Evolutionary conservation across 2,113 vertebrate species (phyloP).

Genomic region (Morone saxatilis): DNA sequence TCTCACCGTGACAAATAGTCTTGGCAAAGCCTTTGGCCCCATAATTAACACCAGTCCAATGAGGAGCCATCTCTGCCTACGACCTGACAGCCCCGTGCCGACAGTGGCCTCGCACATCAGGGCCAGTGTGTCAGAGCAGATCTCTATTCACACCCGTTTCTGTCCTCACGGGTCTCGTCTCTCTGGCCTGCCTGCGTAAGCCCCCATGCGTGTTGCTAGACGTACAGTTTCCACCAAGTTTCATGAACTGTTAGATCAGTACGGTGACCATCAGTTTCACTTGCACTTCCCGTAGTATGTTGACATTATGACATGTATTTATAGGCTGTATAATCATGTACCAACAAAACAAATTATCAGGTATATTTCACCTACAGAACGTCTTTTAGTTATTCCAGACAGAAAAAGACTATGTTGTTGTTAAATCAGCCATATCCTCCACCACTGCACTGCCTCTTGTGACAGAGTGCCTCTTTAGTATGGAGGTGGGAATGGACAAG

Average conservation of each 20-base stretch:
- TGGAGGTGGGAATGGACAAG: slow-evolving; percentile 63
- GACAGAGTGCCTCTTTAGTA: slow-evolving; percentile 65
- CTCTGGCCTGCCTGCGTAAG: not conserved
- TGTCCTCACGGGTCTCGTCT: slow-evolving; percentile 35
- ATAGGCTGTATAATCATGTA: not conserved
- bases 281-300: not conserved
- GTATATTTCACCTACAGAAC: not conserved
- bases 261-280: slow-evolving; percentile 8
- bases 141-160: slow-evolving; percentile 55
- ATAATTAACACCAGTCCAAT: slow-evolving; percentile 62
- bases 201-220: slow-evolving; percentile 18
- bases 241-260: slow-evolving; percentile 48
- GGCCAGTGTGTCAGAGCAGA: slow-evolving; percentile 57
- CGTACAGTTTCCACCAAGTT: slow-evolving; percentile 29
- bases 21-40: slow-evolving; percentile 56
- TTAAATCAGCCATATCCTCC: slow-evolving; percentile 52
- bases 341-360: not conserved
- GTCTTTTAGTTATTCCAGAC: not conserved
- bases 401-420: slow-evolving; percentile 42
- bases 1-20: slow-evolving; percentile 53
- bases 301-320: slow-evolving; percentile 19
- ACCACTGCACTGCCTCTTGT: slow-evolving; percentile 38
- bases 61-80: slow-evolving; percentile 43
- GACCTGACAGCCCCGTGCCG: slow-evolving; percentile 45
- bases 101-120: slow-evolving; percentile 55